These are phyloP conservation scores for Acanthurus tractus DNA, from an alignment of 2,797 vertebrate genomes.

Conservation along the genomic window DNA sequence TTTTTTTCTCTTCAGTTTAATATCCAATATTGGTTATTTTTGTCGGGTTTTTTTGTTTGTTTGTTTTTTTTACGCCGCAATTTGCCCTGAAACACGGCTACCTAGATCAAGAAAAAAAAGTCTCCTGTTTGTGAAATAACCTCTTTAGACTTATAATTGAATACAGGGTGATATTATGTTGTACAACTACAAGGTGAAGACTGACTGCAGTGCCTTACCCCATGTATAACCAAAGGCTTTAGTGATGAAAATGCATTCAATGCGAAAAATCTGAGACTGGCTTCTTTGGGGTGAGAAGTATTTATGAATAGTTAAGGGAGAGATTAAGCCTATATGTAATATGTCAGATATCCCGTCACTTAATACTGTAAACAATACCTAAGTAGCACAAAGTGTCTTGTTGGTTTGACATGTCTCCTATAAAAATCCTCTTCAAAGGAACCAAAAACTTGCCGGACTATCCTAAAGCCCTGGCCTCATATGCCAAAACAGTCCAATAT, in stretches of 20 bases:
- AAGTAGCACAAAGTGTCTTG: not conserved
- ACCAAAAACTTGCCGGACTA: not conserved
- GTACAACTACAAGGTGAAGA: not conserved
- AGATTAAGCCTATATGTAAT: not conserved
- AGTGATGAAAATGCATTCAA: not conserved
- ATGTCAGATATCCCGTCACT: not conserved
- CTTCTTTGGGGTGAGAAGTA: not conserved
- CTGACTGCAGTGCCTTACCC: not conserved
- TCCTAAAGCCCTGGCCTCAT: not conserved
- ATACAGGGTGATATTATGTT: not conserved
- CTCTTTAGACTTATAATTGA: not conserved
- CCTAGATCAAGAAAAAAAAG: not conserved
- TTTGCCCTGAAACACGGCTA: slow-evolving; percentile 9
- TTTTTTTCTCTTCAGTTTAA: slow-evolving; percentile 10
- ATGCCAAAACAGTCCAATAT: not conserved
- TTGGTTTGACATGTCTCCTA: not conserved
- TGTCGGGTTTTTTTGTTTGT: too few species aligned
- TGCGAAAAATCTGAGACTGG: not conserved
- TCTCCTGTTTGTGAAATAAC: not conserved
- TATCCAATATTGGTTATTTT: not conserved
- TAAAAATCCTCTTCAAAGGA: not conserved
- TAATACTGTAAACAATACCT: not conserved
- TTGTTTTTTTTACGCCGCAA: not conserved
- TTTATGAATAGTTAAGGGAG: not conserved
- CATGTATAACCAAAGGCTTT: not conserved